Base-by-base conservation (phyloP, 2,888 invertebrate genomes). In the Cotesia congregata region DNA sequence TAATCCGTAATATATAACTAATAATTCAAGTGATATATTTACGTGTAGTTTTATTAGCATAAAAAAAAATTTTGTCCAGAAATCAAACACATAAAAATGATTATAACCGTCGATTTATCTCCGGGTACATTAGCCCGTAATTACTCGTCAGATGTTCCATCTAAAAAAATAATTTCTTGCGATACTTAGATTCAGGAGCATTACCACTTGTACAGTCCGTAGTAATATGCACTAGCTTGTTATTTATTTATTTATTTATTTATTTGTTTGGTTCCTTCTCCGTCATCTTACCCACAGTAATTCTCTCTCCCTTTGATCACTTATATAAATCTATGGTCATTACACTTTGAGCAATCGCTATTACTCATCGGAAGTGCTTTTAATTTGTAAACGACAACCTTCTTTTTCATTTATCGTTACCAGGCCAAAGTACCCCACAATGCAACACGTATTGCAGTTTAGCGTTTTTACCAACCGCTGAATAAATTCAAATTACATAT, bases 371-470 rank as follows among this genome's bases (percentile, higher is more conserved):
- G 69, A 79, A 84, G 81, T 80, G 80, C 79, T 81, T 85, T 85
- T 85, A 85, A 85, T 85, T 85, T 83, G 82, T 84, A 83, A 82
- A 83, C 77, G 82, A 82, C 81, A 80, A 82, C 79, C 79, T 80
- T 82, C 73, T 80, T 77, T 82, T 81, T 79, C 77, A 78, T 79
- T 78, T 79, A 75, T 76, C 74, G 61, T 74, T 50, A 62, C 78
- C 75, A 77, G 78, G 59, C 78, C 75, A 77, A 77, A 77, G 79
- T 81, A 76, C 76, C 79, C 79, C 77, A 76, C 76, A 73, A 68
- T 75, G 71, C 77, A 78, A 80, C 80, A 81, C 79, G 81, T 81
- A 78, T 82, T 83, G 81, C 50, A 50, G 50, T 50, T 50, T 50
- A 50, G 7, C 2, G 50, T 50, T 50, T 50, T 50, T 50, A 50